Evolutionary conservation across 2,888 invertebrate species (phyloP), one percentile per base, ranked within the genome.

Genomic region (Plagodis pulveraria): DNA sequence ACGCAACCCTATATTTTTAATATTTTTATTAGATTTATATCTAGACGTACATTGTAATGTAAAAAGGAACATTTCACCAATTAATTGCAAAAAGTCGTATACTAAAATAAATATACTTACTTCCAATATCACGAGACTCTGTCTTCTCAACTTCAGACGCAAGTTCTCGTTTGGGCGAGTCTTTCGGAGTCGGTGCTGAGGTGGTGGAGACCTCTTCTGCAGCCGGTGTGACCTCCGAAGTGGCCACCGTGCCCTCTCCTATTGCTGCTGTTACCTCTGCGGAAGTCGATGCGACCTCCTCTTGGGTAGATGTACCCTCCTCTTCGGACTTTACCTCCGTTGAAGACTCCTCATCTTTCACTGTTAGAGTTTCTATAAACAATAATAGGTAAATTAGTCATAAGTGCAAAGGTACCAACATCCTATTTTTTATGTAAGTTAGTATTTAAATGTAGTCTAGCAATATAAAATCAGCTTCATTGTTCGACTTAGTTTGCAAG

Each of bases 91-190:
- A 22, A n/a, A n/a, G n/a, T n/a, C n/a, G n/a, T n/a, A n/a, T n/a
- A n/a, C n/a, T n/a, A n/a, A n/a, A 1, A 22, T 22, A 22, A 22
- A 22, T 22, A 6, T 40, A 73, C 80, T 78, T 32, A 83, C 83
- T 77, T 6, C 78, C 71, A 11, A 83, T 78, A 57, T 83, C 83
- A 0, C 70, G 34, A 11, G 65, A 69, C 5, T 76, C 72, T 0
- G 63, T 51, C 34, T 60, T 69, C 35, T 61, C 51, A 6, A 22
- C 32, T 11, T 41, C 45, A 1, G 45, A 6, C 10, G 40, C 6
- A 6, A 38, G 22, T 6, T 42, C 33, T 7, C 41, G 22, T n/a
- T 53, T 49, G 36, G 7, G 12, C 2, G 36, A 8, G 11, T 5
- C 6, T 34, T 36, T 40, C 10, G 9, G 11, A 6, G 33, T 35